Conservation (phyloP, 2,797 vertebrate genomes). For the Sorex maritimensis region DNA sequence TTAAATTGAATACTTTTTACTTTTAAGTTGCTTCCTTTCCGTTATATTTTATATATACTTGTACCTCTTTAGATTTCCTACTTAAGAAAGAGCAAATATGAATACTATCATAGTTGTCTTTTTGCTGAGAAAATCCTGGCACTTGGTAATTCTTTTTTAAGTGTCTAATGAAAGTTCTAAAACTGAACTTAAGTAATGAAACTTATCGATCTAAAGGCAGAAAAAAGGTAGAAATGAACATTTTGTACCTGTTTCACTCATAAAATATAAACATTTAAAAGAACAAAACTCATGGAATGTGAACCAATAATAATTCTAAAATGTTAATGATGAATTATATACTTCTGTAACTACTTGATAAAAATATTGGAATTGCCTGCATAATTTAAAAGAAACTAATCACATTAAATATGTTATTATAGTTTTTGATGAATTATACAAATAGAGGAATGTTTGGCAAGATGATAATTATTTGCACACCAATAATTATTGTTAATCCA, state of each 20-base stretch:
- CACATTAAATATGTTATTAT: background rate
- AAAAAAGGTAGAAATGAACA: constrained; percentile 38
- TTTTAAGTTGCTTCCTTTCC: constrained; percentile 47
- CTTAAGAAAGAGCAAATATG: background rate
- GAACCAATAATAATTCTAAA: background rate
- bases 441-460: background rate
- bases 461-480: constrained; percentile 57
- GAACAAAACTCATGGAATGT: background rate
- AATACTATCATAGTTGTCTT: constrained; percentile 37
- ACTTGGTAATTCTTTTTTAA: constrained; percentile 49
- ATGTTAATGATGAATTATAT: background rate
- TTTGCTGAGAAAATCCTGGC: constrained; percentile 31
- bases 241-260: background rate
- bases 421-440: constrained; percentile 61
- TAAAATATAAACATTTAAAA: background rate
- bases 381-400: constrained; percentile 62
- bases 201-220: constrained; percentile 20
- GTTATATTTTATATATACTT: background rate
- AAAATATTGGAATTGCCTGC: constrained; percentile 13
- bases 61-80: too few relatives aligned
- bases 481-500: constrained; percentile 52
- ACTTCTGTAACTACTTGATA: constrained; percentile 35
- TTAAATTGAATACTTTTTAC: background rate
- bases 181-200: background rate
- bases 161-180: constrained; percentile 25